Conservation (phyloP, 1,140 invertebrate genomes). For the Aricia agestis region DNA sequence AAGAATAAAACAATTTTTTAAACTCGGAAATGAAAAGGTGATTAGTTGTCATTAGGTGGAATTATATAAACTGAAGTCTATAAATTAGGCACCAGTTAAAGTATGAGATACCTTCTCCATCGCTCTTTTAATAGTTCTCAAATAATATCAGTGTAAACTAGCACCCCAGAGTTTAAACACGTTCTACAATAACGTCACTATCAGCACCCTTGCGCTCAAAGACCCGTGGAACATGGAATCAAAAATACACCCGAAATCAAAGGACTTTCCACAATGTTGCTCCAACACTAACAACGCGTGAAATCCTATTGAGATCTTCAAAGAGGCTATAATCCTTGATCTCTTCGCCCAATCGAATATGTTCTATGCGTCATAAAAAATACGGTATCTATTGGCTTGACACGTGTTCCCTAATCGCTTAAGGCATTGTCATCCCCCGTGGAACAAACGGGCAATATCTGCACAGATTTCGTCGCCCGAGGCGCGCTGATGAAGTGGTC, state of each 20-base stretch:
- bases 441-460: conserved; percentile 45
- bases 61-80: too few species aligned
- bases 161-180: conserved; percentile 14
- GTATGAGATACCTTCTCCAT: too few species aligned
- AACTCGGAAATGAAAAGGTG: too few species aligned
- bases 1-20: too few species aligned
- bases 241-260: conserved; percentile 69
- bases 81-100: too few species aligned
- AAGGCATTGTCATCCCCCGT: conserved; percentile 39
- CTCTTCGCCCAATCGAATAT: conserved; percentile 27
- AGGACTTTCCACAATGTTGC: conserved; percentile 62
- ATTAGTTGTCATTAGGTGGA: too few species aligned
- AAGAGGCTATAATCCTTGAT: conserved; percentile 56
- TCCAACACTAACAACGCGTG: conserved; percentile 67
- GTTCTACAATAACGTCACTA: conserved; percentile 36
- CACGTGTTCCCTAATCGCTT: conserved; percentile 21
- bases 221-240: conserved; percentile 58
- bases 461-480: conserved; percentile 38
- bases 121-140: neutral
- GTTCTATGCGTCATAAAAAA: conserved; percentile 15
- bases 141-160: neutral
- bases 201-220: conserved; percentile 48
- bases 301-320: conserved; percentile 68
- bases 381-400: conserved; percentile 32
- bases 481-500: conserved; percentile 44